These are phyloP conservation scores for Nomada ferruginata DNA, from an alignment of 2,888 invertebrate genomes.

Conservation along the genomic window DNA sequence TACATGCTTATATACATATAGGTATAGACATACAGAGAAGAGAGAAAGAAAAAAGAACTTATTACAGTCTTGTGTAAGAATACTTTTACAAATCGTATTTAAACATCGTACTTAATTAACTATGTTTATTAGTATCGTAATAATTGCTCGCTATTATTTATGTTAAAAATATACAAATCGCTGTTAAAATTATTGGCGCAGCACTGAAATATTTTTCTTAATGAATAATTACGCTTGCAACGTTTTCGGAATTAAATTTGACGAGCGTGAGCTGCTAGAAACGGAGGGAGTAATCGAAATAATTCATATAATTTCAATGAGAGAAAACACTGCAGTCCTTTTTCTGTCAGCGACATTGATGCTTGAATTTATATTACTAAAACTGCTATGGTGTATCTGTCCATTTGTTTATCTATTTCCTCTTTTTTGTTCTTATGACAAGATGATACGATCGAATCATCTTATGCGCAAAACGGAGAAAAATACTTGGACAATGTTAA, in stretches of 20 bases:
- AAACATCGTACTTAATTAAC: slow-evolving; percentile 69
- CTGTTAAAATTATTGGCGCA: slow-evolving; percentile 53
- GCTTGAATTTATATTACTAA: slow-evolving; percentile 27
- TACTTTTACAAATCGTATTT: slow-evolving; percentile 67
- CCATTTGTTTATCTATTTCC: slow-evolving; percentile 24
- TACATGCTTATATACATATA: slow-evolving; percentile 39
- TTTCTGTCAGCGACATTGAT: slow-evolving; percentile 6
- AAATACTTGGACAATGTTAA: slow-evolving; percentile 47
- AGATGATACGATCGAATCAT: slow-evolving; percentile 40
- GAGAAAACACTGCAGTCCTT: not conserved
- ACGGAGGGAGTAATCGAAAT: slow-evolving; percentile 4
- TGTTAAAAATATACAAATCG: slow-evolving; percentile 50
- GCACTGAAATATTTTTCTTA: slow-evolving; percentile 62
- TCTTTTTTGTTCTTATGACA: slow-evolving; percentile 37
- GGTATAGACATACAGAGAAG: slow-evolving; percentile 27
- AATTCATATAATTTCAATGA: not conserved
- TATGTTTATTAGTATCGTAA: slow-evolving; percentile 56
- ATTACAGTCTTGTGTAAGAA: slow-evolving; percentile 51
- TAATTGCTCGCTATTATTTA: slow-evolving; percentile 58
- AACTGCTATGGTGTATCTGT: slow-evolving; percentile 9
- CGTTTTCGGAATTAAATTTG: slow-evolving; percentile 27
- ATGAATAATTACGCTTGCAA: slow-evolving; percentile 48
- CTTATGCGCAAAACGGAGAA: slow-evolving; percentile 37
- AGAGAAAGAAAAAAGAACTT: slow-evolving; percentile 36
- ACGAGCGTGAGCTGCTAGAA: slow-evolving; percentile 19